Evolutionary conservation across 2,113 vertebrate genomes (phyloP), one percentile per base, ranked within the genome.

Genomic region (Recurvirostra avosetta): DNA sequence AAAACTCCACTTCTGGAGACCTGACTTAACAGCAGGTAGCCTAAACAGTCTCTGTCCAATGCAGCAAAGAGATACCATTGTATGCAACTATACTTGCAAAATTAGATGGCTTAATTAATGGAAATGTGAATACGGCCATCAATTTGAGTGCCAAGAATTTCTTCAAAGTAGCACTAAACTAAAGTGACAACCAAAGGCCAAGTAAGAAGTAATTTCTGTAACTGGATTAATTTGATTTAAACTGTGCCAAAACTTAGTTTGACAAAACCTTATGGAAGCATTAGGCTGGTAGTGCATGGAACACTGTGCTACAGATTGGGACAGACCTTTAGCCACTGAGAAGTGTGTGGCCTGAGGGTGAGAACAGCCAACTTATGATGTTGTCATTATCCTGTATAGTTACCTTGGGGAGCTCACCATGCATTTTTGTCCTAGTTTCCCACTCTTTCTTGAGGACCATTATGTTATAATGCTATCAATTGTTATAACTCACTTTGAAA

Each of bases 231-330:
- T 61, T 72, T 56, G 38, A 65, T 66, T 50, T 72, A 58, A 74
- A 21, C 13, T 22, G 10, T 76, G 34, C 20, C 15, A 65, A 74
- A 77, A 58, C 2, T 34, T 17, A 68, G 22, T 26, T 49, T 74
- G 63, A 47, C 43, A 62, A 45, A 87, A 56, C 25, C 0, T 0
- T 34, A 8, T 5, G 0, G 1, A 77, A 62, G 4, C 3, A 49
- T 43, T 72, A 75, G 21, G 12, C 8, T 36, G 15, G 16, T 17
- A 59, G 16, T 26, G 4, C 16, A 15, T 30, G 16, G 27, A 29
- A 43, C 21, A 5, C 9, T 3, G 22, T 52, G 9, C 16, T 32
- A 12, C 6, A 67, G 11, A n/a, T 8, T 70, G 72, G n/a, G 20
- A 29, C 4, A 59, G 36, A 55, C 9, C 25, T 61, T 75, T 62